These are phyloP conservation scores for Drosophila navojoa DNA, from an alignment of 1,140 invertebrate genomes.

Conservation along the genomic window DNA sequence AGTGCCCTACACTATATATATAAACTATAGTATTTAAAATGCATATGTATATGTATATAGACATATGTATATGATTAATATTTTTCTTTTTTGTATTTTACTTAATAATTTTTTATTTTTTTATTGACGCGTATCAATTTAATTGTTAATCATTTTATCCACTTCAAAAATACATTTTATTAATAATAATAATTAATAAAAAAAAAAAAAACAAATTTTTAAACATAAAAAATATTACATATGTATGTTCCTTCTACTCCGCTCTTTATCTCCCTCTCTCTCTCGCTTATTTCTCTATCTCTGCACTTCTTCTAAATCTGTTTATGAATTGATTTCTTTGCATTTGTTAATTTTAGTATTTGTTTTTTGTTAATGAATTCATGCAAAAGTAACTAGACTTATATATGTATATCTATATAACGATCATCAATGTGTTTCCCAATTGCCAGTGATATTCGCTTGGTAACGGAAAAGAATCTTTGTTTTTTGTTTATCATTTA, in stretches of 20 bases:
- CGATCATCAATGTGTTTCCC: too few relatives aligned
- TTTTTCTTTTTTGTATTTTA: slow-evolving; percentile 50
- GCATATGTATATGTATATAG: slow-evolving; percentile 4
- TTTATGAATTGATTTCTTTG: slow-evolving; percentile 10
- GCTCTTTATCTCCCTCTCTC: slow-evolving; percentile 27
- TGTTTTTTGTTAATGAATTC: too few relatives aligned
- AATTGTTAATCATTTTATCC: slow-evolving; percentile 70
- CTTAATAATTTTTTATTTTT: slow-evolving; percentile 52
- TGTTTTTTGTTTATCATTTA: slow-evolving; percentile 13
- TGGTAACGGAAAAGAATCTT: slow-evolving; percentile 39
- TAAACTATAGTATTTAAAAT: slow-evolving; percentile 7
- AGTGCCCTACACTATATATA: slow-evolving; percentile 4
- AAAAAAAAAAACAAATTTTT: slow-evolving; percentile 71
- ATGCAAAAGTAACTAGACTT: neutral
- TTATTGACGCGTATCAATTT: slow-evolving; percentile 76
- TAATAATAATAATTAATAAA: slow-evolving; percentile 55
- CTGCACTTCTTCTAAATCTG: slow-evolving; percentile 4
- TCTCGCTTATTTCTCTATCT: slow-evolving; percentile 8
- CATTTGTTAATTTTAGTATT: too few relatives aligned
- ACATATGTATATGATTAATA: slow-evolving; percentile 4
- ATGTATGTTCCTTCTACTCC: slow-evolving; percentile 55
- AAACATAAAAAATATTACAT: slow-evolving; percentile 79
- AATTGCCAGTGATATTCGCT: too few relatives aligned
- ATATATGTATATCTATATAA: too few relatives aligned
- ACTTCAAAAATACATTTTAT: slow-evolving; percentile 79